Conservation (phyloP, 2,113 vertebrate species). For the Centropristis striata region DNA sequence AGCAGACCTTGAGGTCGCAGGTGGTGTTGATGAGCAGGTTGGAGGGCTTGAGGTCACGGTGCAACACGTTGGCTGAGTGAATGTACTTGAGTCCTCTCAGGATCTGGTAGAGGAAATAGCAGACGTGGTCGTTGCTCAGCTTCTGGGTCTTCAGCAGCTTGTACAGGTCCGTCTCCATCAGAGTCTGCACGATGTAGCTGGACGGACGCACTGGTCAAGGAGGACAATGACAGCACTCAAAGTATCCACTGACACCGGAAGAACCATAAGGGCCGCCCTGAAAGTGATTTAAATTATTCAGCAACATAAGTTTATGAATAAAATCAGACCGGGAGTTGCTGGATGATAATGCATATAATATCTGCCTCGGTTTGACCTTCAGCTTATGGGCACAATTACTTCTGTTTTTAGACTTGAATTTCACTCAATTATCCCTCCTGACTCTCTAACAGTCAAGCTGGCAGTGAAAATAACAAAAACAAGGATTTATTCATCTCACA, state of each 20-base stretch:
- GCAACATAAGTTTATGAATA: neutral
- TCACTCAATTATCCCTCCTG: no score
- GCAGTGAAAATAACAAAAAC: no score
- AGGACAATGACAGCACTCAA: slow-evolving; percentile 7
- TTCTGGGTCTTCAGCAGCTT: slow-evolving; percentile 93
- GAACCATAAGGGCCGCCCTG: neutral
- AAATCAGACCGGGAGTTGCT: neutral
- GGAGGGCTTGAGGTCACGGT: slow-evolving; percentile 93
- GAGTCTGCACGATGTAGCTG: slow-evolving; percentile 93
- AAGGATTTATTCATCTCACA: no score
- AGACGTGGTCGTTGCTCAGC: slow-evolving; percentile 93
- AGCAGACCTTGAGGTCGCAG: slow-evolving; percentile 91
- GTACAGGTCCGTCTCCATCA: slow-evolving; percentile 95
- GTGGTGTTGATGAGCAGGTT: slow-evolving; percentile 95
- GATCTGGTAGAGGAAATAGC: slow-evolving; percentile 95
- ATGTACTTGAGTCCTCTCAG: slow-evolving; percentile 93
- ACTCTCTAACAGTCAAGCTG: no score
- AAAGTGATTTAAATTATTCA: neutral
- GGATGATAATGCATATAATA: neutral
- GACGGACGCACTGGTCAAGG: slow-evolving; percentile 73
- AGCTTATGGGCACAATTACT: neutral
- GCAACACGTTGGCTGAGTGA: slow-evolving; percentile 92
- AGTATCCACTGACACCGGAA: slow-evolving; percentile 1
- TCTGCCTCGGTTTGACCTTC: neutral
- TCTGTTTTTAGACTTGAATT: neutral